A percentile compares a stretch with the other conserved stretches of the same genome.
Evolutionary conservation across 2,113 vertebrate species (phyloP).

Genomic region (Zeus faber): DNA sequence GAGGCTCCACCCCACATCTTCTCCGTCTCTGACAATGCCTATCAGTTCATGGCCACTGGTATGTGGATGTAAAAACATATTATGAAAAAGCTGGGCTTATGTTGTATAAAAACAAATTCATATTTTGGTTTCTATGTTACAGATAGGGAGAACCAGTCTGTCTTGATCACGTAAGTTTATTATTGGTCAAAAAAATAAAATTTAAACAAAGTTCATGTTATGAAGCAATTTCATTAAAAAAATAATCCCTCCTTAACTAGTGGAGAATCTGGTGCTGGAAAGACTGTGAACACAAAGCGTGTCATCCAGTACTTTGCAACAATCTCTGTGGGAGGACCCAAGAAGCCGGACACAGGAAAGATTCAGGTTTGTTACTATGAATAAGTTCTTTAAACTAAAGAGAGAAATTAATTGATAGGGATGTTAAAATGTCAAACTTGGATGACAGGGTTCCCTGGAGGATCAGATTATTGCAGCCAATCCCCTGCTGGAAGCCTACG

Average conservation of each 20-base stretch:
- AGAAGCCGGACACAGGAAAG: not conserved
- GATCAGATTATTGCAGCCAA: not conserved
- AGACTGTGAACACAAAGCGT: not conserved
- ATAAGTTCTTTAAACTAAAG: too few relatives aligned
- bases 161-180: slow-evolving; percentile 1
- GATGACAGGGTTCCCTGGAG: not conserved
- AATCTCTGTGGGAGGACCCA: not conserved
- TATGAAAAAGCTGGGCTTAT: not conserved
- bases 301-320: not conserved
- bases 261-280: slow-evolving; percentile 1
- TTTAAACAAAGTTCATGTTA: not conserved
- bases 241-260: not conserved
- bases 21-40: slow-evolving; percentile 3
- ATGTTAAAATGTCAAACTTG: not conserved
- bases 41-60: not conserved
- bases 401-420: not conserved
- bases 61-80: not conserved
- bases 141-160: not conserved
- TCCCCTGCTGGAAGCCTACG: not conserved
- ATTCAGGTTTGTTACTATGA: not conserved
- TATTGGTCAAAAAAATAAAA: too few relatives aligned
- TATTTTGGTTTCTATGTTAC: not conserved
- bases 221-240: not conserved
- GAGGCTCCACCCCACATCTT: slow-evolving; percentile 7
- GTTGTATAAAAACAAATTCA: not conserved